A percentile compares a stretch with the other conserved stretches of the same genome.
These are phyloP conservation scores for Ochropleura plecta DNA, from an alignment of 2,888 invertebrate genomes.

Conservation along the genomic window DNA sequence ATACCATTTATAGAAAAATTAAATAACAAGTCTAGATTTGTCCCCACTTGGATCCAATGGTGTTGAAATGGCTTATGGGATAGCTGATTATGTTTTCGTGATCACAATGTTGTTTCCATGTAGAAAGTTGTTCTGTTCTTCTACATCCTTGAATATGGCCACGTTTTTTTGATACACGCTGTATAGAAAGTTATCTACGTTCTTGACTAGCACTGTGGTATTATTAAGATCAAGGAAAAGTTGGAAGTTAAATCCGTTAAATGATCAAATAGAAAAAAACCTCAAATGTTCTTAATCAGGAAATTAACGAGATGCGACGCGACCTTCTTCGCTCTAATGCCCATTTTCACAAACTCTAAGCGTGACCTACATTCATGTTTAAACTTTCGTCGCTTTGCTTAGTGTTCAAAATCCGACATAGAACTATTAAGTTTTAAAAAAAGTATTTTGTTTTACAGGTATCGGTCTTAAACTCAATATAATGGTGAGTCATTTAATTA, in stretches of 20 bases:
- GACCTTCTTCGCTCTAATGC: constrained; percentile 13
- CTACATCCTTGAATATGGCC: too few species aligned
- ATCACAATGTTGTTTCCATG: background rate
- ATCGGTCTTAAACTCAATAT: constrained; percentile 72
- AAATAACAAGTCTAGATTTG: background rate
- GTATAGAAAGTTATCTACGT: too few species aligned
- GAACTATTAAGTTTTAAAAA: background rate
- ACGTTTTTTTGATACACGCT: too few species aligned
- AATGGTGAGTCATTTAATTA: constrained; percentile 78
- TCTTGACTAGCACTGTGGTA: background rate
- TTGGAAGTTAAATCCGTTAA: constrained; percentile 15
- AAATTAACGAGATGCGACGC: background rate
- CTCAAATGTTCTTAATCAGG: background rate
- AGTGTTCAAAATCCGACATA: background rate
- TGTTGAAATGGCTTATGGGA: background rate
- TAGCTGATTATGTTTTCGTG: background rate
- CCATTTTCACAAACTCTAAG: background rate
- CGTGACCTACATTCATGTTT: background rate
- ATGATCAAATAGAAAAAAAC: constrained; percentile 25
- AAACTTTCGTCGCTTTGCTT: background rate
- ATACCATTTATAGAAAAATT: too few species aligned
- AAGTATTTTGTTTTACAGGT: constrained; percentile 71
- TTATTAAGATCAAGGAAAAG: background rate
- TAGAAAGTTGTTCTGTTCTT: too few species aligned
- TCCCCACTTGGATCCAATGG: background rate